Percentiles rank a stretch among this genome's conserved stretches.
These are phyloP conservation scores for Mizuhopecten yessoensis DNA, from an alignment of 1,140 invertebrate genomes.

Conservation along the genomic window DNA sequence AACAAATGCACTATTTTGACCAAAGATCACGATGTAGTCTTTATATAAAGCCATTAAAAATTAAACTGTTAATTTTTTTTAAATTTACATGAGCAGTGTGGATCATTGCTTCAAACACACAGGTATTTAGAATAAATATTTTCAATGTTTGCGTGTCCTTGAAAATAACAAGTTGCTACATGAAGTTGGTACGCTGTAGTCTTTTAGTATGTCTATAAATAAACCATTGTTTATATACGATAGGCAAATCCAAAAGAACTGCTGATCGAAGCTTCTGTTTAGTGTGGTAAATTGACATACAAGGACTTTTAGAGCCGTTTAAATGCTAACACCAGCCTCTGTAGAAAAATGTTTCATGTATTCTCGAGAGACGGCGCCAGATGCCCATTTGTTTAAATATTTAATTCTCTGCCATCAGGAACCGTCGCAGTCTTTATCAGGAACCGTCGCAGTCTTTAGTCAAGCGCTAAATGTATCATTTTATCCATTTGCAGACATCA, in stretches of 20 bases:
- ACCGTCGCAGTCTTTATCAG: background rate
- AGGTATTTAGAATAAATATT: background rate
- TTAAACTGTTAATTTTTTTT: background rate
- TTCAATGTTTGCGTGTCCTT: background rate
- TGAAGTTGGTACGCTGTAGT: background rate
- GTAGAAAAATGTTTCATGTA: background rate
- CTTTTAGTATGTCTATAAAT: background rate
- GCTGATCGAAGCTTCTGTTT: background rate
- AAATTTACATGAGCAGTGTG: background rate
- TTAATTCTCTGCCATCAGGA: conserved; percentile 4
- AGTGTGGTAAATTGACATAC: background rate
- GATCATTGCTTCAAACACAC: background rate
- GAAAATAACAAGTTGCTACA: background rate
- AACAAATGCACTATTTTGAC: background rate
- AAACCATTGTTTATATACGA: background rate
- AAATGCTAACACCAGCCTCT: background rate
- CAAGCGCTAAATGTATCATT: background rate
- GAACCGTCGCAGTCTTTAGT: background rate
- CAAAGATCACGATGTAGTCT: background rate
- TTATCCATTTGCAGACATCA: background rate
- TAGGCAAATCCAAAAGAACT: background rate
- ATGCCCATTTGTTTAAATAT: background rate
- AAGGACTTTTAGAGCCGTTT: background rate
- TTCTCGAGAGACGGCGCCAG: background rate
- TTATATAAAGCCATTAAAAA: background rate